Base-by-base conservation (phyloP, 35 echinoderm and acorn worm species). In the Patiria miniata region DNA sequence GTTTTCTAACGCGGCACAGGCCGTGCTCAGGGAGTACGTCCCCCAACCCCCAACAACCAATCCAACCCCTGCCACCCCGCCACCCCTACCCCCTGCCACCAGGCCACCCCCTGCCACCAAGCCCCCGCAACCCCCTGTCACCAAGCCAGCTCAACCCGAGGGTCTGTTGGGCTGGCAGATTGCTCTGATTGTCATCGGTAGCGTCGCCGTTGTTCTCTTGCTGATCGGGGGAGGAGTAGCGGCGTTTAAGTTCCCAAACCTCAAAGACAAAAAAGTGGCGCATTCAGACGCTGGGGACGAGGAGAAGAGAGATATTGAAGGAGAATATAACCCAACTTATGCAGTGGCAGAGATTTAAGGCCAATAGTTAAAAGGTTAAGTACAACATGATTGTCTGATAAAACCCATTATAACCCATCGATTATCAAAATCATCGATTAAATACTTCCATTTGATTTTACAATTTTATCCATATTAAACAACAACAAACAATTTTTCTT, bases 1-100 rank as follows among this genome's bases (percentile, higher is more conserved):
- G 7, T 78, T 85, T 29, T 91, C 89, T 0, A 91, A 91, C 73
- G 39, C 84, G 10, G 89, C 80, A 1, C 83, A 57, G 34, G 89
- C 89, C 2, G 61, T 77, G 15, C 36, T 91, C 19, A 65, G 89
- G 8, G 50, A 85, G 53, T 85, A 56, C 51, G 85, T 91, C 39
- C 89, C 89, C 21, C 52, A 30, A n/a, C 53, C 82, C 4, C 29
- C 15, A n/a, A n/a, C n/a, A n/a, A n/a, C n/a, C n/a, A n/a, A n/a
- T n/a, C n/a, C n/a, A n/a, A n/a, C n/a, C n/a, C 6, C 6, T 7
- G 7, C 77, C 77, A 18, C 77, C 77, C 9, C 22, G 12, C 54
- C 22, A 6, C n/a, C 15, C n/a, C n/a, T n/a, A n/a, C n/a, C n/a
- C n/a, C n/a, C n/a, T n/a, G n/a, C n/a, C n/a, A n/a, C n/a, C n/a